Evolutionary conservation across 2,113 vertebrate genomes (phyloP), one percentile per base, ranked within the genome.

Genomic region (Microtus pennsylvanicus): DNA sequence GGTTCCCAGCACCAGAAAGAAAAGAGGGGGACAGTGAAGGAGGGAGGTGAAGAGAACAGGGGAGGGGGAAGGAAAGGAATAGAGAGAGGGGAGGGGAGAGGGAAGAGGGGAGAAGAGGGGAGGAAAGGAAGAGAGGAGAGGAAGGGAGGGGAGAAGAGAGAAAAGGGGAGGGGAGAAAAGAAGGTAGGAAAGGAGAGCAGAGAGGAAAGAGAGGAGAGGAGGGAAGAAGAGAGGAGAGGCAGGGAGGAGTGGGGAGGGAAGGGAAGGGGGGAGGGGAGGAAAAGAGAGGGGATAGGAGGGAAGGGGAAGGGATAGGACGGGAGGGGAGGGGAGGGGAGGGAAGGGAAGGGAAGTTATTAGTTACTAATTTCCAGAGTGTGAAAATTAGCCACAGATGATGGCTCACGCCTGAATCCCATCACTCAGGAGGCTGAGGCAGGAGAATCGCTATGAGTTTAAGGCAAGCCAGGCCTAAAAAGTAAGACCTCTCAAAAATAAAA

Each of bases 211-310:
- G 50, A 12, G 11, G 19, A 4, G 0, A 9, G 5, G 3, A 10
- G 76, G 4, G 24, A 24, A 17, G n/a, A 7, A 16, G 30, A 7
- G 35, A n/a, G 17, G 13, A 3, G 35, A 16, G n/a, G 47, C 0
- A 1, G 16, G 33, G 7, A 19, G 38, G 45, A 10, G n/a, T n/a
- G n/a, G n/a, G 38, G 5, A 1, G 26, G 3, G 22, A n/a, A 45
- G 17, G 5, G 19, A 1, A 21, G 7, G 11, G 10, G 3, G 21
- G 38, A 0, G 3, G 5, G 47, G 47, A 47, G 47, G 6, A 47
- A 4, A 2, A 1, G 9, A 0, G 10, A 52, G 50, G 2, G 12
- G 19, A 5, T 0, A 10, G 5, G 3, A 10, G 76, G 4, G 26
- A 13, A 30, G n/a, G 17, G 35, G 3, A 21, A 22, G 14, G n/a